A percentile compares a stretch with the other conserved stretches of the same genome.
Conservation (phyloP, 2,888 invertebrate genomes). For the Gibbula magus region DNA sequence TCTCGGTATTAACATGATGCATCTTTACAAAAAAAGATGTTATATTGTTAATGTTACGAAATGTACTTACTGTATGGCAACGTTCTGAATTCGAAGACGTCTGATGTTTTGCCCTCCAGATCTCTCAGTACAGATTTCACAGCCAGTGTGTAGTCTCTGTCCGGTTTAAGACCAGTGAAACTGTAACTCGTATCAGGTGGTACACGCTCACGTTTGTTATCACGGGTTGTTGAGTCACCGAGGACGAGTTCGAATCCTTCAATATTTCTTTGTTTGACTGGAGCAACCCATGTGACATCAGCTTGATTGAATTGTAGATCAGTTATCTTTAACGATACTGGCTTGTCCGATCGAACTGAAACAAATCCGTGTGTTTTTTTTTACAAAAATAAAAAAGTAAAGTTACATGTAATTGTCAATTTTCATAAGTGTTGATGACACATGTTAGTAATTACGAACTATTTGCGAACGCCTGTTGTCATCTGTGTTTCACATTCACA, state of each 20-base stretch:
- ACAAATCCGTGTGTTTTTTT: neutral
- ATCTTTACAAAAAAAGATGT: no score
- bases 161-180: neutral
- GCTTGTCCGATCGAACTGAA: neutral
- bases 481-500: no score
- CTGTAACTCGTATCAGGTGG: neutral
- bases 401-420: no score
- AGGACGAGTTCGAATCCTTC: neutral
- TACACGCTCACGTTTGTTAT: neutral
- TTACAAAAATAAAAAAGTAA: no score
- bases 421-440: no score
- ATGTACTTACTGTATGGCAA: neutral
- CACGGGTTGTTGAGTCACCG: neutral
- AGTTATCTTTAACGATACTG: neutral
- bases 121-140: neutral
- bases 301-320: constrained; percentile 2
- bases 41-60: neutral
- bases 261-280: neutral
- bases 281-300: neutral
- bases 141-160: constrained; percentile 6
- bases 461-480: no score
- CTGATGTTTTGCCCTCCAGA: neutral
- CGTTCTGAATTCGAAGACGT: neutral
- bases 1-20: no score
- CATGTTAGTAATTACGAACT: no score